Conservation (phyloP, 2,797 vertebrate genomes). For the Periparus ater region DNA sequence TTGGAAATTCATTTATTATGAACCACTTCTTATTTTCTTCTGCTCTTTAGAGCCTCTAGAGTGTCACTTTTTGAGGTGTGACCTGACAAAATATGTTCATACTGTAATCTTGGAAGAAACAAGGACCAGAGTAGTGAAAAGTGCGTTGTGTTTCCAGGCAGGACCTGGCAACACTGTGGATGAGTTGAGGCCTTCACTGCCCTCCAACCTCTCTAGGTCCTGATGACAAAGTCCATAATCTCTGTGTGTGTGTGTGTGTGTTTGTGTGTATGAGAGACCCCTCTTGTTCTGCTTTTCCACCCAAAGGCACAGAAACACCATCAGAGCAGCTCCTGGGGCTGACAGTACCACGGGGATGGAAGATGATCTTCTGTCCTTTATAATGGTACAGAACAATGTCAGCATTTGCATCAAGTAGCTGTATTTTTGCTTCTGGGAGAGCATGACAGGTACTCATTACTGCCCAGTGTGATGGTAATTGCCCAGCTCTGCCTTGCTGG, state of each 20-base stretch:
- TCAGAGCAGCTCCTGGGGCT: background rate
- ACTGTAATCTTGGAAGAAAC: background rate
- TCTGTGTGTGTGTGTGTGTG: background rate
- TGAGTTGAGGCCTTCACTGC: background rate
- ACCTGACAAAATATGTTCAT: background rate
- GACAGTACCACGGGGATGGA: background rate
- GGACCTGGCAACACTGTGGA: background rate
- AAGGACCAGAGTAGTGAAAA: background rate
- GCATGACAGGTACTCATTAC: background rate
- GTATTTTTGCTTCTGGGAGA: background rate
- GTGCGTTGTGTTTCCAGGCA: background rate
- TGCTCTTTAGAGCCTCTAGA: background rate
- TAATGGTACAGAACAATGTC: background rate
- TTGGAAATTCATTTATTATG: background rate
- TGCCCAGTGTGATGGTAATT: background rate
- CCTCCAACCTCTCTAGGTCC: background rate
- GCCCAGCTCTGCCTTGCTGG: constrained; percentile 3
- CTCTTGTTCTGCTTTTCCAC: background rate
- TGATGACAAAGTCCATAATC: background rate
- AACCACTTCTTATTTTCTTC: background rate
- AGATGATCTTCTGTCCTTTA: background rate
- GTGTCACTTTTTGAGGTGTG: background rate
- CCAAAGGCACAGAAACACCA: background rate
- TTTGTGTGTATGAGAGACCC: background rate
- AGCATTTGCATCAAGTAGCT: background rate